These are phyloP conservation scores for Xenus cinereus DNA, from an alignment of 2,113 vertebrate genomes.

Conservation along the genomic window DNA sequence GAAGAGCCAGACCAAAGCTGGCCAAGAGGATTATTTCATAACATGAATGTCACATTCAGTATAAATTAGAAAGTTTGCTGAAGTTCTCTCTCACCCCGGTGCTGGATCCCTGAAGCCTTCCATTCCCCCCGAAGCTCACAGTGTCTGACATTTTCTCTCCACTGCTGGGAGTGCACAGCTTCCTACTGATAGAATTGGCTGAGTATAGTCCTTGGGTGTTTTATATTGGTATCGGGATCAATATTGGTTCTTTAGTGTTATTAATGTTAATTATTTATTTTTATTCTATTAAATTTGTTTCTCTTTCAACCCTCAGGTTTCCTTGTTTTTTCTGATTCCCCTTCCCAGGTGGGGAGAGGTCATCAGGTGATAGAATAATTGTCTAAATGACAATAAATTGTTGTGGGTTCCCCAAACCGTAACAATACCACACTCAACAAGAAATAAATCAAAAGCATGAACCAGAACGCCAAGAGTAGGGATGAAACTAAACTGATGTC, in stretches of 20 bases:
- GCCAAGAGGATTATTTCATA: background rate
- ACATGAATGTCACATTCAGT: background rate
- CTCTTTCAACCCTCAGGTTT: background rate
- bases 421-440: background rate
- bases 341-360: background rate
- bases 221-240: background rate
- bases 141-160: background rate
- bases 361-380: background rate
- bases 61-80: background rate
- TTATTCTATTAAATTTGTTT: background rate
- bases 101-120: background rate
- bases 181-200: background rate
- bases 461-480: background rate
- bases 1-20: background rate
- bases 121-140: background rate
- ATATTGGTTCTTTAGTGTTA: background rate
- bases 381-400: background rate
- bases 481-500: background rate
- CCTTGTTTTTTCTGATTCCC: background rate
- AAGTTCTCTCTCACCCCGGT: background rate
- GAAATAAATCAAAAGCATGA: background rate
- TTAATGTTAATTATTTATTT: background rate
- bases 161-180: background rate
- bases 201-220: background rate
- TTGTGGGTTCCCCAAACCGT: background rate